phyloP scores from a whole-genome alignment of 2,888 invertebrate genomes.

The Heliconius sara region DNA sequence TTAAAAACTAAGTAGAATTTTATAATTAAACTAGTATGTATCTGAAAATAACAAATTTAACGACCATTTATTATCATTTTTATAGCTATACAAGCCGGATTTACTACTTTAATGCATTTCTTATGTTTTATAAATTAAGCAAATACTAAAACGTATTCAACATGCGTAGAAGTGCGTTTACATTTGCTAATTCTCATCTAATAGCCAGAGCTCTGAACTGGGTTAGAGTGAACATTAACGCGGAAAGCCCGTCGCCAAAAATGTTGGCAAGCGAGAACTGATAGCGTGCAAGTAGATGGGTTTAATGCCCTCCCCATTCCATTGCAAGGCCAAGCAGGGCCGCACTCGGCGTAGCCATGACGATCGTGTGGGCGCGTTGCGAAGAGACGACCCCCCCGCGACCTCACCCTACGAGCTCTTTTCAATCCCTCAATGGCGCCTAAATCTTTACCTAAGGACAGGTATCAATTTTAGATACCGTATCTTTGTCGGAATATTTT shows the following conservation, averaged over 20 bases:
- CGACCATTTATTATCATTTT: slow-evolving; percentile 3
- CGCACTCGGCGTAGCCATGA: slow-evolving; percentile 79
- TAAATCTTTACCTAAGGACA: slow-evolving; percentile 77
- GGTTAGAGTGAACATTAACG: slow-evolving; percentile 54
- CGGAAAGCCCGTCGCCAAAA: slow-evolving; percentile 71
- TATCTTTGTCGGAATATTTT: slow-evolving; percentile 27
- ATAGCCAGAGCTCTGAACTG: slow-evolving; percentile 47
- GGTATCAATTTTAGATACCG: slow-evolving; percentile 49
- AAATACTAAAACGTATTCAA: not conserved
- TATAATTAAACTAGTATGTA: not conserved
- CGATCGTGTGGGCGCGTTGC: slow-evolving; percentile 76
- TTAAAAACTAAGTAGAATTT: not conserved
- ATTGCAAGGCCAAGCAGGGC: slow-evolving; percentile 84
- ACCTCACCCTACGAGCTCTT: slow-evolving; percentile 67
- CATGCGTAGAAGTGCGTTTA: slow-evolving; percentile 14
- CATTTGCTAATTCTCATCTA: slow-evolving; percentile 36
- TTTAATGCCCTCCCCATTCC: slow-evolving; percentile 84
- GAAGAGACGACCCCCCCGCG: slow-evolving; percentile 66
- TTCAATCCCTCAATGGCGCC: slow-evolving; percentile 78
- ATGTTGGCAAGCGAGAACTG: slow-evolving; percentile 75
- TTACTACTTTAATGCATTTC: slow-evolving; percentile 4
- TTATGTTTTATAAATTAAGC: slow-evolving; percentile 14
- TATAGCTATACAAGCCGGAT: not conserved
- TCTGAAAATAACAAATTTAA: not conserved
- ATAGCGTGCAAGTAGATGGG: slow-evolving; percentile 77